Evolutionary conservation across 2,113 vertebrate species (phyloP).

Genomic region (Anarhynchus alexandrinus): DNA sequence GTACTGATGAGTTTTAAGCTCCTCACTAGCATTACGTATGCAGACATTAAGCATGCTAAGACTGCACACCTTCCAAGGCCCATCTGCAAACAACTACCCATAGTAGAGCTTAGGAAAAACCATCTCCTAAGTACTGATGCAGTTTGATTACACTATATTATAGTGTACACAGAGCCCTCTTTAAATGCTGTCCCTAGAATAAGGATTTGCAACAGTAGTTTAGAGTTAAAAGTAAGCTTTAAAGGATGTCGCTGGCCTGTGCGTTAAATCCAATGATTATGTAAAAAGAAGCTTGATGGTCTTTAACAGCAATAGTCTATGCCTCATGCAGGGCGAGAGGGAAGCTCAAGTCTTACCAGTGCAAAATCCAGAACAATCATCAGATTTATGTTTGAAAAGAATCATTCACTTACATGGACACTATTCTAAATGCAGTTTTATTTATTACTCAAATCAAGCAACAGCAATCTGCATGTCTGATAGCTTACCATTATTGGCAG

Average conservation of each 20-base stretch:
- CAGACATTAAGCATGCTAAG: not conserved
- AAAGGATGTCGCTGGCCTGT: not conserved
- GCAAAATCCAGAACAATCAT: not conserved
- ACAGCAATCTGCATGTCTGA: not conserved
- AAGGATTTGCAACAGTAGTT: not conserved
- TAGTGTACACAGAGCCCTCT: not conserved
- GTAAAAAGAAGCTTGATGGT: not conserved
- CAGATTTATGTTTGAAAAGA: not conserved
- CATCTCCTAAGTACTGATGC: not conserved
- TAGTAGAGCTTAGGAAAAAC: not conserved
- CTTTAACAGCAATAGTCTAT: not conserved
- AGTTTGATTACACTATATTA: not conserved
- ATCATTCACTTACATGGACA: not conserved
- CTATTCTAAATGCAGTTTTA: not conserved
- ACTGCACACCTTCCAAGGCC: not conserved
- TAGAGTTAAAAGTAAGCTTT: not conserved
- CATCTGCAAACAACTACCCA: not conserved
- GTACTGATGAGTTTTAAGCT: not conserved
- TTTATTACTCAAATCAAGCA: not conserved
- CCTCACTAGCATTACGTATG: not conserved
- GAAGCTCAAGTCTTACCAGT: not conserved
- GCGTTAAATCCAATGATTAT: not conserved
- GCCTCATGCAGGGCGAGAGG: not conserved
- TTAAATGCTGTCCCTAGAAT: not conserved
- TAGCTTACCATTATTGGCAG: constrained; percentile 84